Base-by-base conservation (phyloP, 1,140 invertebrate genomes). In the Maconellicoccus hirsutus region DNA sequence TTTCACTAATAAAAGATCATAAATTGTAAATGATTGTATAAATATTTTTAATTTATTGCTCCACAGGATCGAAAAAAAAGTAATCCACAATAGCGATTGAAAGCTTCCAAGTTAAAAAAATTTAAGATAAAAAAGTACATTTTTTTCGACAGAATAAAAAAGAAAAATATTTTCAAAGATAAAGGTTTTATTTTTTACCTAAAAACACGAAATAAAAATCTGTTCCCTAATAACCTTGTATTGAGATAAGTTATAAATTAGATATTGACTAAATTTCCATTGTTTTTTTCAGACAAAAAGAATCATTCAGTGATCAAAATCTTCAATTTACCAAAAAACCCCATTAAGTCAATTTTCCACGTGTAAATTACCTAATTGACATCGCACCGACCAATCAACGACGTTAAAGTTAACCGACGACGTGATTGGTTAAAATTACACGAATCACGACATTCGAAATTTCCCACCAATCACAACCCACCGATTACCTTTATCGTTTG, bases 1-100 rank as follows among this genome's bases (percentile, higher is more conserved):
- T 52, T 52, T 52, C 42, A 52, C 42, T 52, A 52, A 52, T 52
- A 52, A 52, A 52, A 52, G 42, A 52, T 52, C 42, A 52, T 52
- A 52, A 52, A 16, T 52, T 52, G 42, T 52, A 52, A 52, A 52
- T 52, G 42, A 52, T 52, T 52, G 42, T 52, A 52, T 52, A 52
- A 52, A 52, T 52, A 52, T 4, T 52, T 52, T 52, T 52, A 52
- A 52, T 52, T 52, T 52, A 52, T 52, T 52, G 42, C 42, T 52
- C 42, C 29, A 33, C n/a, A 19, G 42, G 42, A 19, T 52, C 10
- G 29, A 33, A 33, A 33, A 33, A 33, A n/a, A n/a, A n/a, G n/a
- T 16, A 52, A 52, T 16, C 42, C 42, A 52, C 42, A 16, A 52
- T 19, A 52, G 42, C 42, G 42, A 52, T 52, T 33, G n/a, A 16